Percentiles rank a stretch among this genome's conserved stretches.
Conservation (phyloP, 2,113 vertebrate species). For the Ornithorhynchus anatinus region DNA sequence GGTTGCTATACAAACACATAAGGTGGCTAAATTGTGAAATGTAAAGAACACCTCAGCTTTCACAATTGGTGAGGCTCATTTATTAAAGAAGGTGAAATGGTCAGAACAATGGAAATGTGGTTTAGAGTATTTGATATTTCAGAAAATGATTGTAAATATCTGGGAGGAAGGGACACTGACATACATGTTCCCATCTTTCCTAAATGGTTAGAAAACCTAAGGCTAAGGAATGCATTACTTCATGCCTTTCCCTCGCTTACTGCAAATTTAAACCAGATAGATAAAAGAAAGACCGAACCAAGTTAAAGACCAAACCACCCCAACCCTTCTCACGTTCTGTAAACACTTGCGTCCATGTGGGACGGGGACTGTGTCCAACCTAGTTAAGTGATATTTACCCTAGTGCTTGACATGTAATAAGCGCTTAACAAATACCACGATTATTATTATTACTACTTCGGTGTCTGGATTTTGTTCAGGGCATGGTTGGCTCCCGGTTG, state of each 20-base stretch:
- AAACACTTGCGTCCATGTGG: no score
- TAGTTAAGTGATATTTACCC: no score
- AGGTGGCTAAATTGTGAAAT: conserved; percentile 66
- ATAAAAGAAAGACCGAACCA: not conserved
- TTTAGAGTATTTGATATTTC: conserved; percentile 26
- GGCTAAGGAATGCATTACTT: not conserved
- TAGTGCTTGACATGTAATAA: no score
- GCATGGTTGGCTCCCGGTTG: no score
- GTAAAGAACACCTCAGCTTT: conserved; percentile 67
- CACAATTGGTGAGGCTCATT: conserved; percentile 53
- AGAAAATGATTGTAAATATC: conserved; percentile 37
- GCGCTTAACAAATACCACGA: no score
- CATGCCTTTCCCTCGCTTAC: not conserved
- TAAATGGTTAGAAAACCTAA: not conserved
- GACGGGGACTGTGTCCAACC: no score
- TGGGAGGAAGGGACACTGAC: conserved; percentile 22
- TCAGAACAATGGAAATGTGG: conserved; percentile 38
- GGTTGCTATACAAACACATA: conserved; percentile 76
- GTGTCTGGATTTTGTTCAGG: no score
- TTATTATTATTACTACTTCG: no score
- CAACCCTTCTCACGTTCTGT: no score
- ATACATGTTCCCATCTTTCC: not conserved
- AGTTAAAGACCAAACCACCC: not conserved
- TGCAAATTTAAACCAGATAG: not conserved
- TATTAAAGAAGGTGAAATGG: conserved; percentile 59